phyloP scores from a whole-genome alignment of 2,888 invertebrate genomes.

The Ceriagrion tenellum region DNA sequence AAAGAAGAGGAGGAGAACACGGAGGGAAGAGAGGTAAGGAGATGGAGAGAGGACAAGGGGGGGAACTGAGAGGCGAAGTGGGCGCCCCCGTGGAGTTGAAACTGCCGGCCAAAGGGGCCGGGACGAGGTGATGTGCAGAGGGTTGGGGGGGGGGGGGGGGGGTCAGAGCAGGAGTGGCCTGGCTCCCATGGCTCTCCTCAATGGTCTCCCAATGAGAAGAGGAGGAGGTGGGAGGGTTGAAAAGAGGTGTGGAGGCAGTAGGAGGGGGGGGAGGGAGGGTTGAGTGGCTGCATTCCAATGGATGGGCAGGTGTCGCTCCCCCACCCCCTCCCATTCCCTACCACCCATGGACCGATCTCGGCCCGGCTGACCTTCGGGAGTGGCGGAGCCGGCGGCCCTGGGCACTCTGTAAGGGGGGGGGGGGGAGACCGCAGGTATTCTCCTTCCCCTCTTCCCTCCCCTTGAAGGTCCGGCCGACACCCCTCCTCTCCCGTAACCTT shows the following conservation, averaged over 20 bases:
- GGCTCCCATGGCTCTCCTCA: not conserved
- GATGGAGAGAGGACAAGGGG: not conserved
- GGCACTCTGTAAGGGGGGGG: not conserved
- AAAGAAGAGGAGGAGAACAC: not conserved
- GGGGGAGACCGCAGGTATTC: slow-evolving; percentile 20
- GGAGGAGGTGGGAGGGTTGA: not conserved
- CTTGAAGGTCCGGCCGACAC: not conserved
- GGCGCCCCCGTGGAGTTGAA: not conserved
- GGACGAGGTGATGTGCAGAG: not conserved
- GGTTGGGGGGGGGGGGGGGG: not conserved
- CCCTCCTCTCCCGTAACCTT: not conserved
- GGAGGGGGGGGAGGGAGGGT: not conserved
- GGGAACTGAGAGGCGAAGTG: not conserved
- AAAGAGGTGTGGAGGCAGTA: not conserved
- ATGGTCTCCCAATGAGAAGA: not conserved
- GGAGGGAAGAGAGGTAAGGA: no score
- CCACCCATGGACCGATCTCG: not conserved
- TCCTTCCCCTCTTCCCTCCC: not conserved
- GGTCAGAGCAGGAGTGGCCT: not conserved
- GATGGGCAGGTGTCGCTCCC: slow-evolving; percentile 59
- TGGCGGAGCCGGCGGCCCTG: not conserved
- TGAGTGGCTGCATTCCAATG: slow-evolving; percentile 61
- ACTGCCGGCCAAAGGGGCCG: not conserved
- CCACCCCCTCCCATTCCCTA: not conserved
- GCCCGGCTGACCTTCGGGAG: slow-evolving; percentile 56